These are phyloP conservation scores for Calameuta pallipes DNA, from an alignment of 2,888 invertebrate species.

Conservation along the genomic window DNA sequence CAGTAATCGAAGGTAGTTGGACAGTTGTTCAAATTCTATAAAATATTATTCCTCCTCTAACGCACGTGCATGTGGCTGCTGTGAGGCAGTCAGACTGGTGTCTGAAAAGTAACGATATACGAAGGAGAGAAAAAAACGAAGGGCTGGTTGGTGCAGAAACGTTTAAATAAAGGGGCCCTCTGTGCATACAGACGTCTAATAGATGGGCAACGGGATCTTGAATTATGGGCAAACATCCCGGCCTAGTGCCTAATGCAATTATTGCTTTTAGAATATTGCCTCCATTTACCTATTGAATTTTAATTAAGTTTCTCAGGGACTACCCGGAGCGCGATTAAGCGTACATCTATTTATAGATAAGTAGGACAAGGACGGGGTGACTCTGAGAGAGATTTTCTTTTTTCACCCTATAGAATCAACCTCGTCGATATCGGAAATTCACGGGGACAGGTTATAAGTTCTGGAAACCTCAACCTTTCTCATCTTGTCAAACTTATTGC, in stretches of 20 bases:
- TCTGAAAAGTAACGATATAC: neutral
- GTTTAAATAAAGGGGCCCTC: constrained; percentile 43
- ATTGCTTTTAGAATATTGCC: constrained; percentile 44
- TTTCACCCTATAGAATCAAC: too few species aligned
- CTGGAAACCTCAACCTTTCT: too few species aligned
- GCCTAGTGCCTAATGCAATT: constrained; percentile 46
- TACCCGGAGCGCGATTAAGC: constrained; percentile 46
- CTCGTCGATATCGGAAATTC: too few species aligned
- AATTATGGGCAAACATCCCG: constrained; percentile 48
- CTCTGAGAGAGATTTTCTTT: too few species aligned
- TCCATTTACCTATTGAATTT: constrained; percentile 56
- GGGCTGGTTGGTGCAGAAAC: neutral
- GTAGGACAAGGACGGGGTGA: too few species aligned
- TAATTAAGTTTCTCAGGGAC: constrained; percentile 33
- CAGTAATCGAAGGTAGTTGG: too few species aligned
- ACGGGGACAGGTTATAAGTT: too few species aligned
- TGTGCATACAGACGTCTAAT: constrained; percentile 40
- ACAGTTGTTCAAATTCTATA: too few species aligned
- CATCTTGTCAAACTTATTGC: too few species aligned
- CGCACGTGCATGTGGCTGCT: too few species aligned
- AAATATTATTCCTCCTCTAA: too few species aligned
- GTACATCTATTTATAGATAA: constrained; percentile 41
- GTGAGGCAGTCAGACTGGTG: too few species aligned
- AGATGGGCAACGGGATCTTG: constrained; percentile 54
- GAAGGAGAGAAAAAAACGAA: constrained; percentile 27